A percentile compares a stretch with the other conserved stretches of the same genome.
Conservation (phyloP, 2,888 invertebrate species). For the Epsilonema sp. region DNA sequence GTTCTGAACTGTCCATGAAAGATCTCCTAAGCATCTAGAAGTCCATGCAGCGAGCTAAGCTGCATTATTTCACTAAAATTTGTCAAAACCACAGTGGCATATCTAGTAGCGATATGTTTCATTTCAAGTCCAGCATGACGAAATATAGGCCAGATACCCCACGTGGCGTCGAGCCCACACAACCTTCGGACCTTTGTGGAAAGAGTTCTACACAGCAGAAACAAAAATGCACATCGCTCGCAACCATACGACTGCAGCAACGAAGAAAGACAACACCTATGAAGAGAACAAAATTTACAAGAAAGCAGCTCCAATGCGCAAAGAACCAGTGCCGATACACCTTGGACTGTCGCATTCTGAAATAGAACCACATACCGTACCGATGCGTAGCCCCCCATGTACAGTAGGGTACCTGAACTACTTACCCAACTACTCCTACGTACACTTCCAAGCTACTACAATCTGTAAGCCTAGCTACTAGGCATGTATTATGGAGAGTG, state of each 20-base stretch:
- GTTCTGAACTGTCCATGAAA: no score
- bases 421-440: not conserved
- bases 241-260: constrained; percentile 4
- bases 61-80: no score
- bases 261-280: not conserved
- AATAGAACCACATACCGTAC: not conserved
- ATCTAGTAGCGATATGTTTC: constrained; percentile 85
- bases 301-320: constrained; percentile 77
- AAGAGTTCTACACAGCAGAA: constrained; percentile 38
- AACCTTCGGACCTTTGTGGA: constrained; percentile 50
- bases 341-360: constrained; percentile 49
- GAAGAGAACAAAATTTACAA: constrained; percentile 37
- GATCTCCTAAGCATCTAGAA: no score
- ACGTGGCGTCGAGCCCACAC: constrained; percentile 67
- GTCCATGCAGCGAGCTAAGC: no score
- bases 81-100: constrained; percentile 78
- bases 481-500: no score
- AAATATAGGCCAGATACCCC: constrained; percentile 83
- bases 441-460: no score
- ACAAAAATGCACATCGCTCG: no score
- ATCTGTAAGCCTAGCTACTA: no score
- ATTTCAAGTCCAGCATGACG: constrained; percentile 56
- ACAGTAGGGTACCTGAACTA: not conserved
- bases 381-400: not conserved
- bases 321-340: constrained; percentile 93